Conservation (phyloP, 2,888 invertebrate species). For the Sesia apiformis region DNA sequence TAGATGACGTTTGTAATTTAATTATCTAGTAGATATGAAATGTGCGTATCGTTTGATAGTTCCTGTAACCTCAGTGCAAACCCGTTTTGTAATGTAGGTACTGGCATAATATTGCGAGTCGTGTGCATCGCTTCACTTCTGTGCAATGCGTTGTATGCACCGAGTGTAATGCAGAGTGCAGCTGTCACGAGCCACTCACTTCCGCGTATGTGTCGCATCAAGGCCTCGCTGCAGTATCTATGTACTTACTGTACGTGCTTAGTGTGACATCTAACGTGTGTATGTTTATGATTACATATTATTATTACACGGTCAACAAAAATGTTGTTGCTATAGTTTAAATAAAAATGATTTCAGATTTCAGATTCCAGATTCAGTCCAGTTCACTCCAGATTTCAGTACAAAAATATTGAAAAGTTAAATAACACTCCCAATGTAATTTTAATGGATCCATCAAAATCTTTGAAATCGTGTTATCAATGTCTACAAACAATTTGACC, state of each 20-base stretch:
- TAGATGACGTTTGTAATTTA: conserved; percentile 8
- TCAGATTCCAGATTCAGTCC: too few relatives aligned
- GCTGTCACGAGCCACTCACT: conserved; percentile 37
- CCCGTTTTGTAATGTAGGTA: background rate
- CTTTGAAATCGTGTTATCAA: too few relatives aligned
- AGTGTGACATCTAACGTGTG: background rate
- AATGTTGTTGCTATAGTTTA: too few relatives aligned
- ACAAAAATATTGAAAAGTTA: too few relatives aligned
- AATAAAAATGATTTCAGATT: too few relatives aligned
- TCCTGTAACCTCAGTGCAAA: background rate
- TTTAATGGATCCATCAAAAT: too few relatives aligned
- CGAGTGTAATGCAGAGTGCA: conserved; percentile 38
- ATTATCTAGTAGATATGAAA: background rate
- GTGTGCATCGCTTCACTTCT: background rate
- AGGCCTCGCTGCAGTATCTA: conserved; percentile 10
- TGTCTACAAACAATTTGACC: too few relatives aligned
- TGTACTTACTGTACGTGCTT: conserved; percentile 2
- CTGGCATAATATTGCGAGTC: background rate
- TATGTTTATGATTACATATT: too few relatives aligned
- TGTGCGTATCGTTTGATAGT: background rate
- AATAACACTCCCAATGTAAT: too few relatives aligned
- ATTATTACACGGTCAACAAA: too few relatives aligned
- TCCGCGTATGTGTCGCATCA: conserved; percentile 34
- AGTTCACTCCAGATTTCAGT: too few relatives aligned
- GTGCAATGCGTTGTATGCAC: conserved; percentile 17